Evolutionary conservation across 2,113 vertebrate species (phyloP), one percentile per base, ranked within the genome.

Genomic region (Pygoscelis antarcticus): DNA sequence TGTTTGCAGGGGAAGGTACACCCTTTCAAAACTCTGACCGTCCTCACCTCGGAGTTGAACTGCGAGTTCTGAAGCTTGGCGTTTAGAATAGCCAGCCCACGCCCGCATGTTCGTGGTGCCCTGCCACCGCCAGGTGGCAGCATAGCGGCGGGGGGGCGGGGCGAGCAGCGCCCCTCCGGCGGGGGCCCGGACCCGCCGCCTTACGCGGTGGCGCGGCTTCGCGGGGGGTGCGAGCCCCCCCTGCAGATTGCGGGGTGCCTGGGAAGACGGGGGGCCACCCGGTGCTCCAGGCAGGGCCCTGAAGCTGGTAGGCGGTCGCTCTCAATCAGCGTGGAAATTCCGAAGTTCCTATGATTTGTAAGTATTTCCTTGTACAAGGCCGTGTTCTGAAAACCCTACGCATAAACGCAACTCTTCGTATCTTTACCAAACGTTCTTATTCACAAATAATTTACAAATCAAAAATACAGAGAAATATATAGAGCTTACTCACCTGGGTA

Each of bases 31-130:
- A 3, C 30, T 5, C 47, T 5, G 64, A 0, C 32, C 9, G 30
- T 16, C 54, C n/a, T 13, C 40, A 21, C 2, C 40, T 44, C 29
- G 1, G 54, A 8, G 18, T 0, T 16, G n/a, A 49, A 7, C 38
- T 1, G n/a, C 4, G 54, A 27, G 40, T 5, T 36, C 61, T 18
- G 13, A 18, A 16, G 17, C 11, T 2, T 2, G 10, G 5, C 15
- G 1, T 14, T 51, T 15, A 38, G 36, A 16, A 14, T 0, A 4
- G 0, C 1, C 10, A 2, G 4, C 40, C n/a, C 10, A 0, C 8
- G n/a, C 18, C 30, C 0, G 20, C 20, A 12, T 1, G 8, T 5
- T 10, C 18, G 12, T 9, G 6, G 26, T 42, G 42, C 10, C 11
- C 2, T 2, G 6, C 7, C 9, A 1, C 78, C 46, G 54, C 62